Base-by-base conservation (phyloP, 1,140 invertebrate genomes). In the Ephestia elutella region DNA sequence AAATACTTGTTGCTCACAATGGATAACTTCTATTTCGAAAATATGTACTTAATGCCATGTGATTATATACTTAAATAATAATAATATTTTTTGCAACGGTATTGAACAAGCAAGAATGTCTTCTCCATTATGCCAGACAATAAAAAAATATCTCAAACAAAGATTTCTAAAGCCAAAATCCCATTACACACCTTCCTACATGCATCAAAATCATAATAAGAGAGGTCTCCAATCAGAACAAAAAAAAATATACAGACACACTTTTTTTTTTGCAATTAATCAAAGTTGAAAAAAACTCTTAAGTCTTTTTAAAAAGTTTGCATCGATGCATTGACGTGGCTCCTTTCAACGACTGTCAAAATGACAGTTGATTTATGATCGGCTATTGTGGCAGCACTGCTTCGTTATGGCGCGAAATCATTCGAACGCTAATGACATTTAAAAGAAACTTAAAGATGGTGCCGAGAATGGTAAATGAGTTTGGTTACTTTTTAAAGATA, bases 331-430 rank as follows among this genome's bases (percentile, higher is more conserved):
- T 82, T 79, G 82, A 83, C 73, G 75, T 63, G 70, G 70, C 75
- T 82, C 75, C 71, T 82, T 83, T 86, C 80, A 86, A 71, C 75
- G 57, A 72, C 73, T 83, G 79, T 82, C 80, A 82, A 76, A 80
- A 65, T 78, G 82, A 86, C 81, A 78, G 70, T 62, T 86, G 81
- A 86, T 86, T 86, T 86, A 86, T 86, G 80, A 75, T 79, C 73
- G 71, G 70, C 73, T 73, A 79, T 86, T 86, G 78, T 84, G 74
- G 78, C 76, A 80, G 65, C 70, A 76, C 73, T 75, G 66, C 63
- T 80, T 81, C 82, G 76, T 83, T 83, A 83, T 81, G 79, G 79
- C 78, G 77, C 78, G 75, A 78, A 80, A 69, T 55, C 67, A 75
- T 73, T 71, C 71, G 70, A 69, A 68, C 65, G 72, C 75, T 86